A percentile compares a stretch with the other conserved stretches of the same genome.
Evolutionary conservation across 2,113 vertebrate genomes (phyloP).

Genomic region (Gopherus flavomarginatus): DNA sequence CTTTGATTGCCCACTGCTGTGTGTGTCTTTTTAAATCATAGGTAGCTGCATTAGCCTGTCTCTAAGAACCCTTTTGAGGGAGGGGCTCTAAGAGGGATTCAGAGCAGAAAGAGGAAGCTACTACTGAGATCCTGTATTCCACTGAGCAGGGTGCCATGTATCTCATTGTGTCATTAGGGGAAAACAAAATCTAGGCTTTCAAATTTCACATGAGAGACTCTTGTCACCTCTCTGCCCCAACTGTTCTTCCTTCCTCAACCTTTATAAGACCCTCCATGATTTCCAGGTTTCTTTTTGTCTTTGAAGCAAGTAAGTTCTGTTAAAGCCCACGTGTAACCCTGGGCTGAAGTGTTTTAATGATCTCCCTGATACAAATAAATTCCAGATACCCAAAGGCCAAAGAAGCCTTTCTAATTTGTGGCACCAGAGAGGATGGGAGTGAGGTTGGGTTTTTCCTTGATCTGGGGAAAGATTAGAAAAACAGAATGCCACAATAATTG

Average conservation of each 20-base stretch:
- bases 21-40: background rate
- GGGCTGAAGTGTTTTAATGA: background rate
- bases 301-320: background rate
- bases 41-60: background rate
- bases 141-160: background rate
- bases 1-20: background rate
- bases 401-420: background rate
- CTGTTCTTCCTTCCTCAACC: background rate
- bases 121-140: background rate
- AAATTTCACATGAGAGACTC: too few species aligned
- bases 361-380: background rate
- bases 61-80: background rate
- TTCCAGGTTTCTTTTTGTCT: background rate
- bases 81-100: background rate
- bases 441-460: background rate
- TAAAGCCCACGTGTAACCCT: background rate
- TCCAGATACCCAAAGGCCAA: background rate
- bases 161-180: too few species aligned
- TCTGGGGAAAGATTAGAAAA: background rate
- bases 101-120: background rate
- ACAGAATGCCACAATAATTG: background rate
- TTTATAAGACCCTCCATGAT: background rate
- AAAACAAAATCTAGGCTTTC: too few species aligned
- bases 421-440: background rate
- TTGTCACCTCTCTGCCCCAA: too few species aligned